Evolutionary conservation across 2,888 invertebrate species (phyloP), one percentile per base, ranked within the genome.

Genomic region (Chloroclystis v-ata): DNA sequence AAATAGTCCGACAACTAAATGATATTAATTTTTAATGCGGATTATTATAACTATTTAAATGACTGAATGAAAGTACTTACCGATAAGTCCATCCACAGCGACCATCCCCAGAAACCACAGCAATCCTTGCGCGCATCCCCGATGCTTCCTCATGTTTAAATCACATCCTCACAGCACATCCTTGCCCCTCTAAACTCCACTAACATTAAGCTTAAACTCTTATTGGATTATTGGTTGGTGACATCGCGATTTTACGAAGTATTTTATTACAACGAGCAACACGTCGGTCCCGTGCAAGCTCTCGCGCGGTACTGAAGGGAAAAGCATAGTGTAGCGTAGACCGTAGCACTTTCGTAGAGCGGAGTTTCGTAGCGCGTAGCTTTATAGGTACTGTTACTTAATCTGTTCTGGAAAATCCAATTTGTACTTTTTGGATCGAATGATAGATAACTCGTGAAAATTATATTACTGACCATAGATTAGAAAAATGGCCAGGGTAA

Each of bases 191-290:
- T 20, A 20, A 20, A 20, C 20, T 20, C 5, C 5, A 20, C 71
- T 78, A 63, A 75, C 75, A 66, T 52, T 61, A 9, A 20, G 35
- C 11, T 35, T 35, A 35, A 35, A 35, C 10, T 35, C 40, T 47
- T 82, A 85, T 83, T 75, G 72, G 79, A 82, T 84, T 79, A 65
- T 67, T 68, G 67, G 72, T 75, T 67, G 74, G 72, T 43, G 66
- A 63, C 69, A 65, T 61, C 83, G 81, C 65, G 58, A 73, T 80
- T 78, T 78, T 72, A 12, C 20, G 20, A 20, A 20, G 20, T 20
- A 32, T 41, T 48, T 41, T 12, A 26, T 25, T 11, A 8, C 10
- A 20, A 26, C 54, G 54, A 48, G 52, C 66, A 64, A 67, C 58
- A 63, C 81, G 39, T 29, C 49, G 67, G 3, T 50, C 32, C 61